A percentile compares a stretch with the other conserved stretches of the same genome.
Evolutionary conservation across 2,113 vertebrate genomes (phyloP).

Genomic region (Phasianus colchicus): DNA sequence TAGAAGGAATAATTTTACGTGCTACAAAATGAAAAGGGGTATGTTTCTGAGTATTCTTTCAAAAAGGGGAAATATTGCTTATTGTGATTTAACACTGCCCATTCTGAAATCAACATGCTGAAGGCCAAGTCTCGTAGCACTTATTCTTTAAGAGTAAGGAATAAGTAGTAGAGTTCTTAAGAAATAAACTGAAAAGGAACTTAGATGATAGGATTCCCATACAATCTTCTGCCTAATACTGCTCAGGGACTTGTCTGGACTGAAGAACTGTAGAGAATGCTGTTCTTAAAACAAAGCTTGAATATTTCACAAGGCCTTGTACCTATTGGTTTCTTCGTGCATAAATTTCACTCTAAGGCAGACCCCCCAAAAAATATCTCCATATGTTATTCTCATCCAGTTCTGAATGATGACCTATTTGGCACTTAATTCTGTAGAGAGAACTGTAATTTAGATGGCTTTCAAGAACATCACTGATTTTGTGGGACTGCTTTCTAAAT

Average conservation of each 20-base stretch:
- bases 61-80: neutral
- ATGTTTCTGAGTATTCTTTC: neutral
- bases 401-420: conserved; percentile 12
- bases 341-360: conserved; percentile 15
- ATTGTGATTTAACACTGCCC: neutral
- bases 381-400: conserved; percentile 9
- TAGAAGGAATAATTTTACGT: neutral
- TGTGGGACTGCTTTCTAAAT: too few relatives aligned
- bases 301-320: neutral
- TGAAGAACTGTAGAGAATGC: neutral
- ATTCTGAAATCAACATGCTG: neutral
- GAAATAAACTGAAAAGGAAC: neutral
- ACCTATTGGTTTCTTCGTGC: neutral
- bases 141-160: neutral
- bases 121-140: neutral
- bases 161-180: neutral
- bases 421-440: too few relatives aligned
- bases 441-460: too few relatives aligned
- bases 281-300: neutral
- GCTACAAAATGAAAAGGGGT: neutral
- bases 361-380: neutral
- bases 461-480: too few relatives aligned
- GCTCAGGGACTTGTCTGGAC: neutral
- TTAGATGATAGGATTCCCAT: neutral
- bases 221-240: neutral